Conservation (phyloP, 64 coral and sea anemone genomes). For the Cladopsammia gracilis region DNA sequence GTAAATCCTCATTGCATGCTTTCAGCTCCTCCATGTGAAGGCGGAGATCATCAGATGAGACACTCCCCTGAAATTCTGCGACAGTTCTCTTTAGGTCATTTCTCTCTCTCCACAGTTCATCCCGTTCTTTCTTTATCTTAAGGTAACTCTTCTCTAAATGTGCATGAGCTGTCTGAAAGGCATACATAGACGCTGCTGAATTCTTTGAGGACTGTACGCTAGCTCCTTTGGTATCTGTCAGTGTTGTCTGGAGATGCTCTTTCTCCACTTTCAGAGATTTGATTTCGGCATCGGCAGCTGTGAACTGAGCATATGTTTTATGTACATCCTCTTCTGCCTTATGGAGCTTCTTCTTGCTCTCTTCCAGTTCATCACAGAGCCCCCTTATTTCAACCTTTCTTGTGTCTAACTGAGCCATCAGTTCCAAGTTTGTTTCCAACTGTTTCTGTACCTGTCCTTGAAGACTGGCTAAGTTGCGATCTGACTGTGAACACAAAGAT, state of each 20-base stretch:
- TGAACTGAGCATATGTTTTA: slow-evolving; percentile 51
- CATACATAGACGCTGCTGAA: slow-evolving; percentile 96
- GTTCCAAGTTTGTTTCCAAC: slow-evolving; percentile 69
- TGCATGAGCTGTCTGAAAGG: slow-evolving; percentile 88
- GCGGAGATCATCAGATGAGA: slow-evolving; percentile 83
- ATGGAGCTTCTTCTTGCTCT: slow-evolving; percentile 55
- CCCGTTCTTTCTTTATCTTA: slow-evolving; percentile 80
- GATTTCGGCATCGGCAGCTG: slow-evolving; percentile 58
- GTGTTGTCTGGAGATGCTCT: slow-evolving; percentile 67
- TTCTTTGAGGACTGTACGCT: slow-evolving; percentile 67
- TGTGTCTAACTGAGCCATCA: slow-evolving; percentile 59
- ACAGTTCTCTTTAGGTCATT: slow-evolving; percentile 89
- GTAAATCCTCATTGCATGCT: slow-evolving; percentile 90
- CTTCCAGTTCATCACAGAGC: slow-evolving; percentile 58
- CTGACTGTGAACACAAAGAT: slow-evolving; percentile 93
- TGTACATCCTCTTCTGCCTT: slow-evolving; percentile 49
- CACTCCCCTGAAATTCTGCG: slow-evolving; percentile 64
- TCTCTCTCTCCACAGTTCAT: slow-evolving; percentile 90
- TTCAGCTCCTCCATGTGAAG: slow-evolving; percentile 92
- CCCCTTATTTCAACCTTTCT: slow-evolving; percentile 74
- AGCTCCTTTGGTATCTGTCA: slow-evolving; percentile 77
- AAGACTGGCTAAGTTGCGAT: slow-evolving; percentile 78
- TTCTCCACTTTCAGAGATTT: slow-evolving; percentile 60
- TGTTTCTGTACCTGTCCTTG: slow-evolving; percentile 81
- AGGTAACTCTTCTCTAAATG: slow-evolving; percentile 96